Evolutionary conservation across 2,888 invertebrate genomes (phyloP).

Genomic region (Melinaea menophilus): DNA sequence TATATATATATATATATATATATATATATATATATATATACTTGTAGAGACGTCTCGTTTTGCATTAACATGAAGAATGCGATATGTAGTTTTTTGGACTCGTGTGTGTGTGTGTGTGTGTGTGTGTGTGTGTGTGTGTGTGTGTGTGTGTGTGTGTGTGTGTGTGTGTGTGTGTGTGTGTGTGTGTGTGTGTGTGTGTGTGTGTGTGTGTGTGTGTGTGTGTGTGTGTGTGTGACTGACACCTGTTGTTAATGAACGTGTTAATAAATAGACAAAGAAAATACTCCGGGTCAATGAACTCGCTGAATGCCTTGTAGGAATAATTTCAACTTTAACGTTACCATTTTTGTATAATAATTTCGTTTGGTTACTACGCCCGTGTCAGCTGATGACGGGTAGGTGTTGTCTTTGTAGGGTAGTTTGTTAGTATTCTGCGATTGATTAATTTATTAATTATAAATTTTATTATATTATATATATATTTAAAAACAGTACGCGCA

Average conservation of each 20-base stretch:
- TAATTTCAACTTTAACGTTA: too few species aligned
- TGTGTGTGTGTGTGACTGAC: too few species aligned
- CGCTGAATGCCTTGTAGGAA: too few species aligned
- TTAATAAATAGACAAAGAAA: too few species aligned
- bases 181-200: not conserved
- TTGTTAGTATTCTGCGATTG: not conserved
- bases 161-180: not conserved
- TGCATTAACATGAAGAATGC: constrained; percentile 10
- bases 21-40: constrained; percentile 15
- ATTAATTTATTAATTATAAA: too few species aligned
- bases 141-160: not conserved
- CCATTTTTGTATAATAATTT: too few species aligned
- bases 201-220: constrained; percentile 12
- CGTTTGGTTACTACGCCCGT: too few species aligned
- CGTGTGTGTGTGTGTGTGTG: constrained; percentile 6
- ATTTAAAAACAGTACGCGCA: too few species aligned
- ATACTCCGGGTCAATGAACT: too few species aligned
- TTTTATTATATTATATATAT: too few species aligned
- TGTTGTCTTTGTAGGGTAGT: not conserved
- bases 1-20: constrained; percentile 23
- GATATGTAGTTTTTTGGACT: not conserved
- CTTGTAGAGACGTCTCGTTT: constrained; percentile 13
- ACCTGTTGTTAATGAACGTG: constrained; percentile 20
- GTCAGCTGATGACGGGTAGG: constrained; percentile 1
- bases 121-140: not conserved